Evolutionary conservation across 2,888 invertebrate species (phyloP), one percentile per base, ranked within the genome.

Genomic region (Dicyrtoma fusca): DNA sequence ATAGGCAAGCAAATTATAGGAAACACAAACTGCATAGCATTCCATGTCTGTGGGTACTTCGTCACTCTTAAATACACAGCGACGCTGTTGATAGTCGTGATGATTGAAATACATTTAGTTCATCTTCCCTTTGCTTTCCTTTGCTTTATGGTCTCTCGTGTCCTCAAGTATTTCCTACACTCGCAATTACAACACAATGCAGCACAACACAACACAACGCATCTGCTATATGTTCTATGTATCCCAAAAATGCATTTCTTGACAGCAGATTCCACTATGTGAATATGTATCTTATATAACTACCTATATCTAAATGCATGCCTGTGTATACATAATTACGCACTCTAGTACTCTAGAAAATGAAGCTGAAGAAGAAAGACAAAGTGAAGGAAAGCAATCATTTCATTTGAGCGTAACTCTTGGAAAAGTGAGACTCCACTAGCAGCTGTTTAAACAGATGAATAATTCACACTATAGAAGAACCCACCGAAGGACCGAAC

Each of bases 391-490:
- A 55, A 55, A 55, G 47, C 47, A 68, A 68, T 57, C 57, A 68
- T 68, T 59, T 45, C 71, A 69, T 72, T 69, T 71, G 62, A 45
- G 25, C 49, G 59, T 69, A 61, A 53, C 71, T 73, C 70, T 71
- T 70, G 69, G 68, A 69, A 69, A 74, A 73, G 66, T 62, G 73
- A 76, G 75, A 75, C 71, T 74, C 62, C 69, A 13, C 23, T n/a
- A 66, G 61, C 77, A 77, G 77, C 77, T 77, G 77, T 77, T 77
- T 75, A 77, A 75, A 77, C 77, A 77, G 65, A 77, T 77, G 74
- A 77, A 75, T 75, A 74, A 75, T 76, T 75, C 75, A 76, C 71
- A 68, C 34, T 55, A 21, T 44, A 61, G 44, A 42, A 59, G n/a
- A n/a, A n/a, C n/a, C n/a, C n/a, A n/a, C n/a, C n/a, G n/a, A n/a